Percentiles rank a stretch among this genome's conserved stretches.
phyloP scores from a whole-genome alignment of 1,140 invertebrate species.

The Bombus ignitus region DNA sequence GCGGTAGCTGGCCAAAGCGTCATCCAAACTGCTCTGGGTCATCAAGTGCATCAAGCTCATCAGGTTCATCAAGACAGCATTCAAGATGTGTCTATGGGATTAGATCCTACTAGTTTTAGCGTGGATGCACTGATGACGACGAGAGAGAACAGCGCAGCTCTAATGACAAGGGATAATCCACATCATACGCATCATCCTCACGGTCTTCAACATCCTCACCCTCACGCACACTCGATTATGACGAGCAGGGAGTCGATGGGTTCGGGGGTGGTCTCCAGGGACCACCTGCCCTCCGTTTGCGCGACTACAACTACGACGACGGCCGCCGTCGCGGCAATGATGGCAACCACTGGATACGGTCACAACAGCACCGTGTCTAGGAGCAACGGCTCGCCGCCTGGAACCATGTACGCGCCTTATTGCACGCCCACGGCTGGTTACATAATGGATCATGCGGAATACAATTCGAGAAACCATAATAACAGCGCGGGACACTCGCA shows the following conservation, averaged over 20 bases:
- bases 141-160: conserved; percentile 76
- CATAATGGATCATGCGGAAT: conserved; percentile 81
- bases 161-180: conserved; percentile 80
- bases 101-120: conserved; percentile 83
- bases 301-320: conserved; percentile 73
- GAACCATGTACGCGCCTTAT: conserved; percentile 83
- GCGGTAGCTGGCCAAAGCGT: conserved; percentile 67
- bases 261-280: conserved; percentile 78
- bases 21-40: conserved; percentile 74
- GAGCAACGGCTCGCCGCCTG: conserved; percentile 82
- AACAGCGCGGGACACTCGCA: conserved; percentile 73
- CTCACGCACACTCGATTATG: conserved; percentile 82
- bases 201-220: conserved; percentile 82
- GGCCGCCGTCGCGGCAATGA: conserved; percentile 78
- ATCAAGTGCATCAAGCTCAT: conserved; percentile 75
- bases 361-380: conserved; percentile 77
- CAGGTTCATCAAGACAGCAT: conserved; percentile 78
- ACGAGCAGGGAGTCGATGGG: conserved; percentile 73
- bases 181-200: conserved; percentile 83
- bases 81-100: conserved; percentile 81
- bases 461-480: conserved; percentile 77
- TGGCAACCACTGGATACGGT: conserved; percentile 84
- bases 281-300: conserved; percentile 70
- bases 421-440: conserved; percentile 82
- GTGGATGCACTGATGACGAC: conserved; percentile 84